Evolutionary conservation across 2,797 vertebrate species (phyloP).

Genomic region (Micrastur ruficollis): DNA sequence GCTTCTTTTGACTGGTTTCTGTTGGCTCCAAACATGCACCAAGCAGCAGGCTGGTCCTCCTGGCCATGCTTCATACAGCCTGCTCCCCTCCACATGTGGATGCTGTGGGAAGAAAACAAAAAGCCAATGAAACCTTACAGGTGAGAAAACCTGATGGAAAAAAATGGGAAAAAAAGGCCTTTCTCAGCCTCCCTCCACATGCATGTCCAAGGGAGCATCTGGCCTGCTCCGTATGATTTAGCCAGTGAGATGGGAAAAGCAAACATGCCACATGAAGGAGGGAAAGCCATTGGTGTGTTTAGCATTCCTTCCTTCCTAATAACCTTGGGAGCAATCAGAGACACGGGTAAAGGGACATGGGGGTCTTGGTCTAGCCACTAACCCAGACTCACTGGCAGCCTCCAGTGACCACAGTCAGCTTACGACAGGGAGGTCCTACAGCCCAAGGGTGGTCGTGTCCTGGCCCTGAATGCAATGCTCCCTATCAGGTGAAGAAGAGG

Average conservation of each 20-base stretch:
- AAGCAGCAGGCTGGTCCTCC: not conserved
- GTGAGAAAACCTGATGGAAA: conserved; percentile 3
- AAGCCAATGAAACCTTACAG: conserved; percentile 3
- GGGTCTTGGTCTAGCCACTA: not conserved
- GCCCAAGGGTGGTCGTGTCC: rapidly evolving
- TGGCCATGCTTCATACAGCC: not conserved
- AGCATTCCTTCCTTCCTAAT: not conserved
- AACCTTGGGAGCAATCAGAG: not conserved
- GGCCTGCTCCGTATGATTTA: not conserved
- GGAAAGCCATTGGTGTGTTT: not conserved
- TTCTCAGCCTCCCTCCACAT: not conserved
- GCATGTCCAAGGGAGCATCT: not conserved
- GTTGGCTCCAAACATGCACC: not conserved
- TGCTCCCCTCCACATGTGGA: not conserved
- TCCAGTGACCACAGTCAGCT: not conserved
- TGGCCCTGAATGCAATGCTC: not conserved
- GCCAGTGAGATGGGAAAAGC: not conserved
- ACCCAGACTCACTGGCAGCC: not conserved
- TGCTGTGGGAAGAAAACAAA: not conserved
- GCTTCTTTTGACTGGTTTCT: not conserved
- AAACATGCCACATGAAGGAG: not conserved
- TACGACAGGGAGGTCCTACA: not conserved
- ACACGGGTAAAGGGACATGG: not conserved
- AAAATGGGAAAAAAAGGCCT: not conserved
- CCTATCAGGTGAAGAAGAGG: not conserved